phyloP scores from a whole-genome alignment of 2,113 vertebrate species.

The Axis porcinus region DNA sequence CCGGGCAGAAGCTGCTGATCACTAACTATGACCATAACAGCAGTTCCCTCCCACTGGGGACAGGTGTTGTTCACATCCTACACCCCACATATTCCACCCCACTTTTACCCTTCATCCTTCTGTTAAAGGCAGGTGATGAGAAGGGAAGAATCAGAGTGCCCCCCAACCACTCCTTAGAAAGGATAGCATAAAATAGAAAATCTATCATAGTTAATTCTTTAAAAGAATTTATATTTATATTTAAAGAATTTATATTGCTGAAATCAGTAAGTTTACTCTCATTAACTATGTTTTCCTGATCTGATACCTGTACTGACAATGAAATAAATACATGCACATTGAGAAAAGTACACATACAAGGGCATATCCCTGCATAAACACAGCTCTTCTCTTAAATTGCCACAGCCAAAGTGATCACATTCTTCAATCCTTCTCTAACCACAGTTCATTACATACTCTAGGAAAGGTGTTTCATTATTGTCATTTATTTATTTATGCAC shows the following conservation, averaged over 20 bases:
- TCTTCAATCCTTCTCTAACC: slow-evolving; percentile 26
- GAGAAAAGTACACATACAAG: not conserved
- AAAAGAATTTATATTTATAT: not conserved
- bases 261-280: not conserved
- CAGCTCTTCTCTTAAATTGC: not conserved
- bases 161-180: not conserved
- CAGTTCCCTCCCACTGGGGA: not conserved
- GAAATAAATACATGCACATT: not conserved
- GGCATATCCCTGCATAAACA: not conserved
- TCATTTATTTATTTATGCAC: slow-evolving; percentile 17
- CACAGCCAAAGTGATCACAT: not conserved
- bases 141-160: not conserved
- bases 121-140: not conserved
- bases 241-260: not conserved
- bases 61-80: not conserved
- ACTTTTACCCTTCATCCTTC: not conserved
- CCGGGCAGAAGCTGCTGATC: not conserved
- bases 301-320: not conserved
- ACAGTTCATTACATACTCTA: not conserved
- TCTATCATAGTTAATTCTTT: not conserved
- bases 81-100: not conserved
- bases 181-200: not conserved
- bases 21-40: rapidly evolving
- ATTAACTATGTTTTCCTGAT: not conserved
- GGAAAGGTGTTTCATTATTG: slow-evolving; percentile 26